phyloP scores from a whole-genome alignment of 2,888 invertebrate genomes.

The Synanthedon tipuliformis region DNA sequence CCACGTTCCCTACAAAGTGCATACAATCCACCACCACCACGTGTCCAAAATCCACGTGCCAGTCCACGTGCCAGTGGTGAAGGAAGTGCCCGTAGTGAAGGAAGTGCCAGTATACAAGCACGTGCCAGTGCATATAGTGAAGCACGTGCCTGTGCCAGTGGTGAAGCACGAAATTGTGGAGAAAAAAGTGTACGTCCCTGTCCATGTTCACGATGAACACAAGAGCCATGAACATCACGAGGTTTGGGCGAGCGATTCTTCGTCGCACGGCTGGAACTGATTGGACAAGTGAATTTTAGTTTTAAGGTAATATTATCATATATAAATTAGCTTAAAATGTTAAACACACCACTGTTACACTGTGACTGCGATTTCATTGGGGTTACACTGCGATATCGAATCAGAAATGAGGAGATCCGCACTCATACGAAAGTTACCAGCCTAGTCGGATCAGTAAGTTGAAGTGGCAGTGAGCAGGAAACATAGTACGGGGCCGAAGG shows the following conservation, averaged over 20 bases:
- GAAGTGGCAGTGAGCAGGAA: too few relatives aligned
- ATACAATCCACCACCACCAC: conserved; percentile 62
- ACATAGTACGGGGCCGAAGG: too few relatives aligned
- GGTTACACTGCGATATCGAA: too few relatives aligned
- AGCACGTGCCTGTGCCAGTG: conserved; percentile 48
- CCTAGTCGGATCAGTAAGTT: too few relatives aligned
- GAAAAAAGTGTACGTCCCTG: conserved; percentile 52
- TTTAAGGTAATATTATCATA: conserved; percentile 28
- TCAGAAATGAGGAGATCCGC: too few relatives aligned
- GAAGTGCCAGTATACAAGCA: conserved; percentile 56
- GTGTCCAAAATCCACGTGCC: conserved; percentile 49
- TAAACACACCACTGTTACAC: too few relatives aligned
- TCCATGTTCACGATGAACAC: conserved; percentile 18
- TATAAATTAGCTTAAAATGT: not conserved
- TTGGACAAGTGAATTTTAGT: conserved; percentile 16
- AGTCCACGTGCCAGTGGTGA: conserved; percentile 53
- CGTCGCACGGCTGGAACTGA: conserved; percentile 66
- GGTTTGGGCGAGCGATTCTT: conserved; percentile 59
- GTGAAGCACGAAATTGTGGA: conserved; percentile 52
- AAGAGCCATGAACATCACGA: conserved; percentile 33
- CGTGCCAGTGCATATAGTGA: conserved; percentile 46
- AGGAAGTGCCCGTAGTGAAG: conserved; percentile 56
- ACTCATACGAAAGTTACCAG: too few relatives aligned
- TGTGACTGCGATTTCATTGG: too few relatives aligned
- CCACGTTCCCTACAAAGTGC: conserved; percentile 62